Base-by-base conservation (phyloP, 2,797 vertebrate species). In the Hapalemur alaotrensis region DNA sequence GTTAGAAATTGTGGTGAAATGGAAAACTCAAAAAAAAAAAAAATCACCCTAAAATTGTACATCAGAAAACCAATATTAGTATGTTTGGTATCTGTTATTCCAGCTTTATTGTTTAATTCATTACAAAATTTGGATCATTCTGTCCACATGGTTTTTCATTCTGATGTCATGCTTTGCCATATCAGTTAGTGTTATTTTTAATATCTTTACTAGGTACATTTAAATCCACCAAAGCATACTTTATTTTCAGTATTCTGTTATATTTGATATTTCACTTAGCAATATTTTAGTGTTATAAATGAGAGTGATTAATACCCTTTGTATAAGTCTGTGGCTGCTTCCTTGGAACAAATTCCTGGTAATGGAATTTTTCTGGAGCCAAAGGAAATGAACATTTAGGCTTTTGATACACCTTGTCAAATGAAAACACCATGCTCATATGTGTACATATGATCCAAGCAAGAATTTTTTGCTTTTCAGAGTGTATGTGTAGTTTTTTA, bases 281-380 rank as follows among this genome's bases (percentile, higher is more conserved):
- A 91, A 0, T 92, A 75, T 88, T 94, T 92, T 81, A 25, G 48
- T 84, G 54, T 86, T 92, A 48, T 67, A 81, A 85, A 79, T 73
- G 41, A 79, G 82, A 73, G n/a, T 78, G 54, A 69, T 84, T 65
- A 85, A 61, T 14, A 50, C 6, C 10, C 4, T 92, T 95, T 82
- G 18, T 20, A 48, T 88, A 84, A 73, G 18, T 80, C 5, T 2
- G 3, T 85, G 48, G 67, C 80, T 81, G 61, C 81, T 95, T 92
- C 41, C 48, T 32, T 76, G 79, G 59, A 81, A 30, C 72, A 91
- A 86, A 72, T 57, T 92, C 11, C 23, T 65, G 30, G 25, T 86
- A 88, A 61, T 48, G 38, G 35, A 83, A 46, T 20, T 82, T 86
- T 86, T 59, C 59, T 38, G 2, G 13, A 46, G 67, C 32, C 32